Percentiles rank a stretch among this genome's conserved stretches.
Conservation (phyloP, 2,113 vertebrate species). For the Rutilus rutilus region DNA sequence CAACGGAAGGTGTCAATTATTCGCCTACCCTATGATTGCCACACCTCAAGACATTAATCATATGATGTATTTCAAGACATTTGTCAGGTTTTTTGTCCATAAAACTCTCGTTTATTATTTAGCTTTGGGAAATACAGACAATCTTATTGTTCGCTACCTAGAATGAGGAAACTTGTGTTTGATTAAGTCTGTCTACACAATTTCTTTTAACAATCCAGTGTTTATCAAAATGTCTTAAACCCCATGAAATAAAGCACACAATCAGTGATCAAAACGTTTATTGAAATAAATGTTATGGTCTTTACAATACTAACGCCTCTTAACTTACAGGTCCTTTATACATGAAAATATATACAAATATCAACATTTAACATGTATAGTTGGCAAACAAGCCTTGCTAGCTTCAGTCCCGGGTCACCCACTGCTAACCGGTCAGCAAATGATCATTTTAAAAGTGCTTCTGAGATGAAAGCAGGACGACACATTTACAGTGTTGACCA, state of each 20-base stretch:
- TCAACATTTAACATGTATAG: neutral
- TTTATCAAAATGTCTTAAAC: neutral
- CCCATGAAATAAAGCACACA: neutral
- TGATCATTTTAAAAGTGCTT: neutral
- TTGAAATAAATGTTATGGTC: constrained; percentile 3
- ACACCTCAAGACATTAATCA: too few relatives aligned
- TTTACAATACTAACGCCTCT: neutral
- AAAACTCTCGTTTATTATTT: too few relatives aligned
- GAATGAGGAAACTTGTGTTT: neutral
- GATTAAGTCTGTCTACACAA: neutral
- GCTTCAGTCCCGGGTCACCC: neutral
- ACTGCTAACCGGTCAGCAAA: neutral
- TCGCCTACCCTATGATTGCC: too few relatives aligned
- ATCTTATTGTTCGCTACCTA: neutral
- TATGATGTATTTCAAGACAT: too few relatives aligned
- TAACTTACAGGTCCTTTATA: constrained; percentile 14
- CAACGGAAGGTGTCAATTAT: too few relatives aligned
- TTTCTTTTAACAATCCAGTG: neutral
- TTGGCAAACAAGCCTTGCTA: constrained; percentile 2
- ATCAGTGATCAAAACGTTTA: constrained; percentile 24
- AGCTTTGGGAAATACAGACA: neutral
- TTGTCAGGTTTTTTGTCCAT: too few relatives aligned
- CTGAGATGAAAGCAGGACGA: too few relatives aligned
- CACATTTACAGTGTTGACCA: neutral
- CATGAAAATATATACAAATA: constrained; percentile 41